Percentiles rank a stretch among this genome's conserved stretches.
These are phyloP conservation scores for Rhopalosiphum maidis DNA, from an alignment of 1,140 invertebrate species.

Conservation along the genomic window DNA sequence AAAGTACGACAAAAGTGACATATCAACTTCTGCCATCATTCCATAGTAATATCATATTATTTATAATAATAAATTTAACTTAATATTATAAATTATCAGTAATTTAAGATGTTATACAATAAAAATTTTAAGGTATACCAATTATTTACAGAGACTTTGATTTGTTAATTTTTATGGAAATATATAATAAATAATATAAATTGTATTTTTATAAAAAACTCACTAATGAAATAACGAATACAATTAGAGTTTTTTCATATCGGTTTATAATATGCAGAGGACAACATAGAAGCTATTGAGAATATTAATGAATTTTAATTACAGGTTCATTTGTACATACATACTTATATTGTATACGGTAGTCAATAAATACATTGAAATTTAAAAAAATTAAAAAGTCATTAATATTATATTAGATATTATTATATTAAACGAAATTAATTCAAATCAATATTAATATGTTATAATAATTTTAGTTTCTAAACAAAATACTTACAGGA, in stretches of 20 bases:
- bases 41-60: too few species aligned
- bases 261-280: background rate
- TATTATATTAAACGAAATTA: too few species aligned
- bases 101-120: background rate
- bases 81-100: background rate
- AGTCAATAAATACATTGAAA: background rate
- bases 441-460: background rate
- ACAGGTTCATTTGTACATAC: background rate
- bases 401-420: too few species aligned
- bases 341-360: background rate
- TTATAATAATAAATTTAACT: background rate
- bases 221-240: background rate
- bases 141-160: background rate
- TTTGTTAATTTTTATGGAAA: background rate
- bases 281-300: background rate
- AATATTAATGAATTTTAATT: background rate
- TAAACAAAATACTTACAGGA: background rate
- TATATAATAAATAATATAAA: too few species aligned
- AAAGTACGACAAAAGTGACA: too few species aligned
- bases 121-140: background rate
- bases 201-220: background rate
- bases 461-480: background rate
- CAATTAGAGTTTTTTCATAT: background rate
- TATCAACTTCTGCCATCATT: too few species aligned
- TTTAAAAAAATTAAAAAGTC: background rate